These are phyloP conservation scores for Meteorus colon DNA, from an alignment of 2,888 invertebrate genomes.

Conservation along the genomic window DNA sequence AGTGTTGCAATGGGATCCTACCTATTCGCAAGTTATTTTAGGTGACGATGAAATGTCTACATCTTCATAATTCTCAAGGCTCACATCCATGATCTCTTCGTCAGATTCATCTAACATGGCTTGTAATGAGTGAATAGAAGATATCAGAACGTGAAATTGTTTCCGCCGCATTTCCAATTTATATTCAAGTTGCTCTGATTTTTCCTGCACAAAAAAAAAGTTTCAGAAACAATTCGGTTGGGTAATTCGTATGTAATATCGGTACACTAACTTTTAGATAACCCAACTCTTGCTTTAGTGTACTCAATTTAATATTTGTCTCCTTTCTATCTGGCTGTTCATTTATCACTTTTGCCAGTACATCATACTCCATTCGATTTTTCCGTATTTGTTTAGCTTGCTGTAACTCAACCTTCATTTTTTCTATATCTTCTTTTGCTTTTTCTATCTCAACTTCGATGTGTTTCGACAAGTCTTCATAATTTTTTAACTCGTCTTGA, in stretches of 20 bases:
- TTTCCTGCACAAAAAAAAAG: slow-evolving; percentile 74
- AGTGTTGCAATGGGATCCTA: too few species aligned
- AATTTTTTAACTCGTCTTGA: slow-evolving; percentile 87
- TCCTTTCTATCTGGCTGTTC: slow-evolving; percentile 92
- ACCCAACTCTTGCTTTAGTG: slow-evolving; percentile 83
- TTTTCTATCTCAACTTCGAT: slow-evolving; percentile 87
- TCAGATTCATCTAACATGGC: slow-evolving; percentile 84
- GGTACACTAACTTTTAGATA: slow-evolving; percentile 74
- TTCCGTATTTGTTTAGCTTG: slow-evolving; percentile 91
- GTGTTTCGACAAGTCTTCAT: slow-evolving; percentile 83
- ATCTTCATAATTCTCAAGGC: slow-evolving; percentile 73
- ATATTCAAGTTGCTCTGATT: slow-evolving; percentile 82
- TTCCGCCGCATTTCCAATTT: slow-evolving; percentile 89
- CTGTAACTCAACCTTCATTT: slow-evolving; percentile 86
- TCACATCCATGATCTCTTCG: slow-evolving; percentile 76
- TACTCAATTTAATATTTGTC: slow-evolving; percentile 81
- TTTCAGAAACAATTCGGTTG: not conserved
- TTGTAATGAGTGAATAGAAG: slow-evolving; percentile 89
- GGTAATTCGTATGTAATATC: slow-evolving; percentile 2
- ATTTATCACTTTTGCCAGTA: slow-evolving; percentile 91
- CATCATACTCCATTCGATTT: slow-evolving; percentile 94
- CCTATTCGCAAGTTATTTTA: slow-evolving; percentile 45
- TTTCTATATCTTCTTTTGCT: slow-evolving; percentile 87
- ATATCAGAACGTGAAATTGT: slow-evolving; percentile 91
- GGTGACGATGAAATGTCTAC: slow-evolving; percentile 58